Base-by-base conservation (phyloP, 2,888 invertebrate species). In the Lagria hirta region DNA sequence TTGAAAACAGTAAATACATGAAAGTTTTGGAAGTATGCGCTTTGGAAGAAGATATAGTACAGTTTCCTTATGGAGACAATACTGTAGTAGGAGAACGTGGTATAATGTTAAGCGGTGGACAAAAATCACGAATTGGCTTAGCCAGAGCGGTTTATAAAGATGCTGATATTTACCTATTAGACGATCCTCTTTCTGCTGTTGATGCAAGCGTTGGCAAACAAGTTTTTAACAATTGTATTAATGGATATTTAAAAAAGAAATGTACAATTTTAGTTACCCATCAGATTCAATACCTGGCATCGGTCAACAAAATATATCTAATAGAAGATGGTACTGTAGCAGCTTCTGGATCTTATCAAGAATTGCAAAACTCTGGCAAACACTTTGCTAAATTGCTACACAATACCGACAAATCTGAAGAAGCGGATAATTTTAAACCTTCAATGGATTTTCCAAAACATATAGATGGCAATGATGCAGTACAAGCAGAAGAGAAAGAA, bases 211-310 rank as follows among this genome's bases (percentile, higher is more conserved):
- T 89, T 11, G 84, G 84, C 0, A 78, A 81, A 47, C 82, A 85
- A 65, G 70, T 90, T 3, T 88, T 88, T 60, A 80, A 87, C 32
- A 79, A 85, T 67, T 88, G 87, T 34, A 82, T 88, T 40, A 71
- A 55, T 67, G 28, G 72, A 1, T 72, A 73, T 34, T 58, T 78
- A 46, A 71, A 74, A n/a, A 72, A 80, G 46, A 80, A 84, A 62
- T 85, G 87, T 1, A 75, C 85, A 17, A 78, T 91, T 49, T 76
- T 92, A 5, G 86, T 89, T 43, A 92, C 92, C 0, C 91, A 93
- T 69, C 91, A 92, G 65, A 71, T 89, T 13, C 91, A 92, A 62
- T 87, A 84, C 59, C 74, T 87, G 16, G 79, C 79, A 55, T 63
- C 75, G n/a, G 84, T 81, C 1, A 80, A 84, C 64, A 65, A 76